These are phyloP conservation scores for Trichosurus vulpecula DNA, from an alignment of 2,797 vertebrate species.

Conservation along the genomic window DNA sequence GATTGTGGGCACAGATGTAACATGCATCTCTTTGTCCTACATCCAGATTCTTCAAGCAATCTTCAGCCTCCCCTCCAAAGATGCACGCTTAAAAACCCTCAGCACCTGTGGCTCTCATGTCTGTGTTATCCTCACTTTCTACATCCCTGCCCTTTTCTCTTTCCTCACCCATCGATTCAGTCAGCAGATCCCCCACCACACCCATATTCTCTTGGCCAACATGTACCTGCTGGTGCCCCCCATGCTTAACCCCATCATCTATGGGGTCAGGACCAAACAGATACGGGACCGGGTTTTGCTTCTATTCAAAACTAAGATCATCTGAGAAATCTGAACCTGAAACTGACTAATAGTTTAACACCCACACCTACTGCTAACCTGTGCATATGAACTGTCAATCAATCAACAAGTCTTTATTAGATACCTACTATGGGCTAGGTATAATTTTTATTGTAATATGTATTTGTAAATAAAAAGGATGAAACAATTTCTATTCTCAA, in stretches of 20 bases:
- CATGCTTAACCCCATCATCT: slow-evolving; percentile 71
- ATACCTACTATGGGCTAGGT: neutral
- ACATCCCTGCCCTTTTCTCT: slow-evolving; percentile 55
- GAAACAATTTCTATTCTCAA: neutral
- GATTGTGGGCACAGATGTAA: slow-evolving; percentile 64
- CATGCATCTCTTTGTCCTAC: slow-evolving; percentile 63
- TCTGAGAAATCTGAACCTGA: neutral
- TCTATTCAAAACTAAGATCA: slow-evolving; percentile 37
- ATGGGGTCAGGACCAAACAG: slow-evolving; percentile 67
- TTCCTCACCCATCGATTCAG: slow-evolving; percentile 64
- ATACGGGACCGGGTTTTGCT: slow-evolving; percentile 49
- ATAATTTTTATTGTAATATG: neutral
- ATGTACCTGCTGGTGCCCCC: slow-evolving; percentile 33
- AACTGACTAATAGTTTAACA: neutral
- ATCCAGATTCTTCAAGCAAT: slow-evolving; percentile 56
- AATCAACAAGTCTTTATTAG: neutral
- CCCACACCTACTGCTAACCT: neutral
- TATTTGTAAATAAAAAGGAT: neutral
- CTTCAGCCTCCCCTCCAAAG: slow-evolving; percentile 26
- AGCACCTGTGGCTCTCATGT: slow-evolving; percentile 69
- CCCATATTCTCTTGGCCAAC: slow-evolving; percentile 64
- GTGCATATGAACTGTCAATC: neutral
- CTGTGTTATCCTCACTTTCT: slow-evolving; percentile 75
- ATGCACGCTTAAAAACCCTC: slow-evolving; percentile 49
- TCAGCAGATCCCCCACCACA: neutral